Evolutionary conservation across 2,888 invertebrate species (phyloP).

Genomic region (Branchellion lobata): DNA sequence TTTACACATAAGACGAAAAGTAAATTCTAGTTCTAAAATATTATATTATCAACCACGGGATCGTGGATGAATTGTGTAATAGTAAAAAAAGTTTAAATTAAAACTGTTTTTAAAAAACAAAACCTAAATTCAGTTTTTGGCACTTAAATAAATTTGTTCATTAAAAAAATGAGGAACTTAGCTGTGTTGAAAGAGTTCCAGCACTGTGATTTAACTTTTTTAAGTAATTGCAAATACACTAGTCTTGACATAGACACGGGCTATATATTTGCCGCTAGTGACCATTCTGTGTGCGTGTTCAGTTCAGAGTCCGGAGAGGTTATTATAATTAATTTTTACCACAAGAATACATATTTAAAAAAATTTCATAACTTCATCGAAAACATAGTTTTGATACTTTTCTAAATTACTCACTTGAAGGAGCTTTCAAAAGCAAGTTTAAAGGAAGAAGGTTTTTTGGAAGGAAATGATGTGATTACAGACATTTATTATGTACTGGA

Average conservation of each 20-base stretch:
- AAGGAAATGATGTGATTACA: slow-evolving; percentile 50
- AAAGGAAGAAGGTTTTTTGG: slow-evolving; percentile 29
- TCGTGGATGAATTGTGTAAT: too few species aligned
- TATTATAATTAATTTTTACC: not conserved
- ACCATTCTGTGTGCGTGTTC: not conserved
- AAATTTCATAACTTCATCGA: too few species aligned
- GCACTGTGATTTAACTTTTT: not conserved
- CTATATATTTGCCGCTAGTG: not conserved
- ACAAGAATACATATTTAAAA: too few species aligned
- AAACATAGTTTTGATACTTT: too few species aligned
- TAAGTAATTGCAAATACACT: not conserved
- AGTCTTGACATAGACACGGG: not conserved
- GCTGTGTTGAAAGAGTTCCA: not conserved
- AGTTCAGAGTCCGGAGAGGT: not conserved
- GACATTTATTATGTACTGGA: slow-evolving; percentile 57
- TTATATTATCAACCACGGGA: too few species aligned
- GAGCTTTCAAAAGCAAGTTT: slow-evolving; percentile 2
- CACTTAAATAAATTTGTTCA: too few species aligned
- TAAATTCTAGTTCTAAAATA: too few species aligned
- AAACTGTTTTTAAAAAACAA: too few species aligned
- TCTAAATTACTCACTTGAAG: too few species aligned
- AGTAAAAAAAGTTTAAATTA: too few species aligned
- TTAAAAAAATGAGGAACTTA: slow-evolving; percentile 9
- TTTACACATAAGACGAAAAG: too few species aligned
- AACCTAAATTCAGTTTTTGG: too few species aligned